Percentiles rank a stretch among this genome's conserved stretches.
These are phyloP conservation scores for Loripinus fragilis DNA, from an alignment of 2,888 invertebrate species.

Conservation along the genomic window DNA sequence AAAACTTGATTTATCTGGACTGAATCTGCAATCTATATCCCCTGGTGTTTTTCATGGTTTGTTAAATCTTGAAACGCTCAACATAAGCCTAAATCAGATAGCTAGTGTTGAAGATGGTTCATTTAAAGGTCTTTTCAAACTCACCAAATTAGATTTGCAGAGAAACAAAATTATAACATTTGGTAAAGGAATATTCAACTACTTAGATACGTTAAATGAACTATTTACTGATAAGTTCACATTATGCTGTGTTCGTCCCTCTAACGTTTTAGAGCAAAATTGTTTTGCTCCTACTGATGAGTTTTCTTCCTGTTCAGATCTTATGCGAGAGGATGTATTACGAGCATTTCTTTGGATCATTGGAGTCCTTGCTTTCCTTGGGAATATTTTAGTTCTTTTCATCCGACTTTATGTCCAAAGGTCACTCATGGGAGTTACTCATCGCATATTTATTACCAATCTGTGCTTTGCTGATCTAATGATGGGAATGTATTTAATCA, in stretches of 20 bases:
- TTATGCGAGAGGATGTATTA: slow-evolving; percentile 51
- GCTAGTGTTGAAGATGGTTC: slow-evolving; percentile 27
- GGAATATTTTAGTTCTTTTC: slow-evolving; percentile 41
- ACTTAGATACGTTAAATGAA: not conserved
- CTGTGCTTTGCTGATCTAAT: slow-evolving; percentile 41
- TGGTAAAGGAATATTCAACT: slow-evolving; percentile 33
- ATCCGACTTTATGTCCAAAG: slow-evolving; percentile 10
- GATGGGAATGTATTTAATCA: slow-evolving; percentile 29
- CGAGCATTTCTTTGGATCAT: slow-evolving; percentile 54
- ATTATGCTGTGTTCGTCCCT: slow-evolving; percentile 42
- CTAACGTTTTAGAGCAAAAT: slow-evolving; percentile 18
- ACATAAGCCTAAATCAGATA: slow-evolving; percentile 31
- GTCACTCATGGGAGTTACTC: slow-evolving; percentile 1
- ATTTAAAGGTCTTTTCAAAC: slow-evolving; percentile 31
- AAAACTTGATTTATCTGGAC: slow-evolving; percentile 34
- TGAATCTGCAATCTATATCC: slow-evolving; percentile 29
- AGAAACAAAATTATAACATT: slow-evolving; percentile 36
- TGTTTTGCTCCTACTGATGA: slow-evolving; percentile 51
- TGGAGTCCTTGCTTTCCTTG: slow-evolving; percentile 47
- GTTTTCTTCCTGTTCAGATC: slow-evolving; percentile 63
- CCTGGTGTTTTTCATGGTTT: slow-evolving; percentile 30
- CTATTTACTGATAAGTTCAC: slow-evolving; percentile 38
- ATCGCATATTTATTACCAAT: slow-evolving; percentile 47
- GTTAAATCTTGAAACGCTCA: slow-evolving; percentile 10
- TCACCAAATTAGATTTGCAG: slow-evolving; percentile 33